A percentile compares a stretch with the other conserved stretches of the same genome.
phyloP scores from a whole-genome alignment of 2,113 vertebrate genomes.

The Anoura caudifer region DNA sequence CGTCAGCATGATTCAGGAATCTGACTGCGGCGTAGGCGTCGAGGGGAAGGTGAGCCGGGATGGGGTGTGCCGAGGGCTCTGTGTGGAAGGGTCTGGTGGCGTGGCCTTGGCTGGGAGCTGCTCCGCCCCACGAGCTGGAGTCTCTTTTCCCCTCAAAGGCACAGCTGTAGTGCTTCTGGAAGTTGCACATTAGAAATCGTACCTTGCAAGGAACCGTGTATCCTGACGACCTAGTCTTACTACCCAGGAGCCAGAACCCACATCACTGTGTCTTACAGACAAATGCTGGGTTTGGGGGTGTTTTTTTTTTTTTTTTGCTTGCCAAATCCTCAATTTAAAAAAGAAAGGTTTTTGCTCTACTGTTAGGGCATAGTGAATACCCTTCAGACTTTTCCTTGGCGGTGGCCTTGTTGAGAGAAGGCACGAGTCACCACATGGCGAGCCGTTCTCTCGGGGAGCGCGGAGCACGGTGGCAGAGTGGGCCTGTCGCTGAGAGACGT shows the following conservation, averaged over 20 bases:
- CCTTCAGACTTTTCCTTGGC: accelerated
- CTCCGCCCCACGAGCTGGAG: no score
- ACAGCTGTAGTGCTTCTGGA: not conserved
- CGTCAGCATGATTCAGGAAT: conserved; percentile 99
- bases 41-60: conserved; percentile 94
- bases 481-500: not conserved
- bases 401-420: not conserved
- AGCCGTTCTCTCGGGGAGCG: accelerated
- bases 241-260: accelerated
- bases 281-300: no score
- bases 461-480: accelerated
- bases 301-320: not conserved
- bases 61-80: accelerated
- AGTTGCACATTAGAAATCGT: not conserved
- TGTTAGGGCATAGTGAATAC: accelerated
- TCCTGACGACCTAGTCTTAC: accelerated
- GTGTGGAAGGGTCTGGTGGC: accelerated
- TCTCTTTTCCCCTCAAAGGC: no score
- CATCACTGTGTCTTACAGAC: not conserved
- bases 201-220: accelerated
- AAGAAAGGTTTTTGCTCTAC: not conserved
- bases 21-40: conserved; percentile 97
- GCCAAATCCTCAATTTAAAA: not conserved
- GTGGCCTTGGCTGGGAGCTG: accelerated
- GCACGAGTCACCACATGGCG: accelerated